phyloP scores from a whole-genome alignment of 2,797 vertebrate species.

The Pseudomugil tenellus region DNA sequence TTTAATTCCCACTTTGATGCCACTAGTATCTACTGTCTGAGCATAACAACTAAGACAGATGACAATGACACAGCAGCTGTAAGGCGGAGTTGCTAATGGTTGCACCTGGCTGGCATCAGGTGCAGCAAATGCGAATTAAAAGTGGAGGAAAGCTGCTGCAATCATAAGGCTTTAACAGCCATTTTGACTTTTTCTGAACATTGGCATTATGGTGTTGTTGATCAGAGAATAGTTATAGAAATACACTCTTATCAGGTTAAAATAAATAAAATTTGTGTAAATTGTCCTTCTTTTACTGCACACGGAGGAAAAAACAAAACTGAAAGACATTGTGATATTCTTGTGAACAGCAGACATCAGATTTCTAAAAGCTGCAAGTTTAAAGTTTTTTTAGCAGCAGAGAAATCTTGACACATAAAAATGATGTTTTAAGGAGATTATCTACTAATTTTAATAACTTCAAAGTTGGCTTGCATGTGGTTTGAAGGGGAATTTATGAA shows the following conservation, averaged over 20 bases:
- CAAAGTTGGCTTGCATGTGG: background rate
- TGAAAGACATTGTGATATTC: background rate
- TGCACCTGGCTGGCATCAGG: background rate
- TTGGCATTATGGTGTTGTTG: background rate
- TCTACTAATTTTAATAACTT: slow-evolving; percentile 22
- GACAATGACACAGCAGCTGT: slow-evolving; percentile 1
- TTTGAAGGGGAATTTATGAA: slow-evolving; percentile 15
- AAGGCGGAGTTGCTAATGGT: slow-evolving; percentile 1
- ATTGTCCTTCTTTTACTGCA: background rate
- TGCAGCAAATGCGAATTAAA: background rate
- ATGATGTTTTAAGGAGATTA: background rate
- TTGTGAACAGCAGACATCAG: background rate
- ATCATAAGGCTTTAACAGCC: background rate
- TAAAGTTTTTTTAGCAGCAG: background rate
- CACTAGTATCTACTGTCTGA: background rate
- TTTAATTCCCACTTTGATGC: background rate
- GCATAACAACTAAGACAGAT: slow-evolving; percentile 1
- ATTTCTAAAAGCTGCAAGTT: background rate
- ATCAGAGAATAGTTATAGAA: background rate
- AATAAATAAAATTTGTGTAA: background rate
- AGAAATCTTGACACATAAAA: background rate
- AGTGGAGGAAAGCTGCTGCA: background rate
- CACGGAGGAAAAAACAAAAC: background rate
- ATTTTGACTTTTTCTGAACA: background rate
- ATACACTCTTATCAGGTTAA: background rate